Evolutionary conservation across 2,113 vertebrate genomes (phyloP).

Genomic region (Malurus alboscapulatus): DNA sequence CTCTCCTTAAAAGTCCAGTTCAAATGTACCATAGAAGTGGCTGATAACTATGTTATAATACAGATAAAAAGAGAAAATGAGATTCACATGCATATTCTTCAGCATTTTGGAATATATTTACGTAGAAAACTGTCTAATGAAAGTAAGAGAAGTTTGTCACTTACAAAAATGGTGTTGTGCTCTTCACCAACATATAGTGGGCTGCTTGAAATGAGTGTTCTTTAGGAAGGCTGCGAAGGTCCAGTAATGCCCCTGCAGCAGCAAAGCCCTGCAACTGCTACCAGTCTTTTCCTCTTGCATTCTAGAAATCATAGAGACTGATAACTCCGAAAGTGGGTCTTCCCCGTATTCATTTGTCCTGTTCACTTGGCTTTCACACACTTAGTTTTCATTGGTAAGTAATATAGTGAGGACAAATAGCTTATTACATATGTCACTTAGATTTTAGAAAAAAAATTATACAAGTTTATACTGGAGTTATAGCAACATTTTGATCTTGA

Average conservation of each 20-base stretch:
- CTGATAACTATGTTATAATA: background rate
- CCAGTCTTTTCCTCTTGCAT: background rate
- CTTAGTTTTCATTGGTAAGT: background rate
- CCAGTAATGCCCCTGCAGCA: background rate
- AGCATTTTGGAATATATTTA: background rate
- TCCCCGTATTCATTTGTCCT: background rate
- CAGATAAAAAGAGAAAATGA: background rate
- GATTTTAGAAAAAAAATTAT: background rate
- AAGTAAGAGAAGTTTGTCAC: background rate
- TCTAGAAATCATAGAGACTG: background rate
- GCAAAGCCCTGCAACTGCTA: background rate
- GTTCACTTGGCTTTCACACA: background rate
- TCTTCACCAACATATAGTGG: rapidly evolving
- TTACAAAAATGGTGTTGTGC: background rate
- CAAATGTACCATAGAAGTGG: background rate
- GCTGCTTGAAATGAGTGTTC: background rate
- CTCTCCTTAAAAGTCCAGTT: background rate
- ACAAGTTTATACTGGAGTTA: background rate
- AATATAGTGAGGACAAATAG: background rate
- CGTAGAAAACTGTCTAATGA: background rate
- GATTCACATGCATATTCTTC: background rate
- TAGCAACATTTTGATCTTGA: background rate
- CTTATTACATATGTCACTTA: background rate
- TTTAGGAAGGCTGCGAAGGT: background rate
- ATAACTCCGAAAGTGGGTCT: background rate